phyloP scores from a whole-genome alignment of 1,140 invertebrate species.

The Trichomalopsis sarcophagae region DNA sequence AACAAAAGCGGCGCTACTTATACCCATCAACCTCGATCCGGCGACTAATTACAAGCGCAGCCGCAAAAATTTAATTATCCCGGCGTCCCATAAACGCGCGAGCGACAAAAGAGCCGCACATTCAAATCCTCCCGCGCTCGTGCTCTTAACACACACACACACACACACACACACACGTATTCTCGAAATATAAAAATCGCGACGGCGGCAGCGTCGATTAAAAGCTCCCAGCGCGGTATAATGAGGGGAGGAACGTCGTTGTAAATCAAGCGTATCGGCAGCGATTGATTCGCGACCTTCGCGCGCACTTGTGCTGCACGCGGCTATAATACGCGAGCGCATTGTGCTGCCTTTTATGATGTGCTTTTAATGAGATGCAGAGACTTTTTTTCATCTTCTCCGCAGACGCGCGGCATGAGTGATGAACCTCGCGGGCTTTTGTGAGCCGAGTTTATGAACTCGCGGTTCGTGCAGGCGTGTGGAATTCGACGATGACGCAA shows the following conservation, averaged over 20 bases:
- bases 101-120: background rate
- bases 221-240: background rate
- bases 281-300: background rate
- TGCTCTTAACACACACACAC: too few relatives aligned
- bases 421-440: background rate
- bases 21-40: background rate
- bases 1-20: background rate
- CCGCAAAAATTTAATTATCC: conserved; percentile 34
- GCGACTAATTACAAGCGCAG: conserved; percentile 23
- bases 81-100: background rate
- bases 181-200: background rate
- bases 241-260: background rate
- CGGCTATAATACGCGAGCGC: background rate
- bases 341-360: conserved; percentile 5
- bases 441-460: background rate
- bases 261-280: conserved; percentile 3
- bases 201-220: background rate
- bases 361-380: conserved; percentile 1
- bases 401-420: background rate
- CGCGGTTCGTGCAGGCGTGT: background rate
- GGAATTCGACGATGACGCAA: background rate
- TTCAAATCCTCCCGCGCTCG: background rate
- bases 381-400: background rate
- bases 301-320: too few relatives aligned
- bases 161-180: background rate